Conservation (phyloP, 2,888 invertebrate genomes). For the Apoderus coryli region DNA sequence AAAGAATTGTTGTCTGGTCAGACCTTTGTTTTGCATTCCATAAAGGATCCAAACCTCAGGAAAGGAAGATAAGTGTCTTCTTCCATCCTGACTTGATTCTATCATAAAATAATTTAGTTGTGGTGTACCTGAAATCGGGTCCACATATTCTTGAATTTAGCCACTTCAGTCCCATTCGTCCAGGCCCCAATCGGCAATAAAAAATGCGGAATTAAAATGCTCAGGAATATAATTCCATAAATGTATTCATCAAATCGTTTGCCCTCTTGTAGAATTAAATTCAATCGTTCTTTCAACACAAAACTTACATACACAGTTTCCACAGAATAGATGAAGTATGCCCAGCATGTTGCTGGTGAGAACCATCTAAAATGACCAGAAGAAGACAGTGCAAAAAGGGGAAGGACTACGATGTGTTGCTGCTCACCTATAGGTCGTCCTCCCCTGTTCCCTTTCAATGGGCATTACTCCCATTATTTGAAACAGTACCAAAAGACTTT, state of each 20-base stretch:
- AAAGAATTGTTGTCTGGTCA: conserved; percentile 22
- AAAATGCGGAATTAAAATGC: conserved; percentile 56
- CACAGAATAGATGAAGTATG: conserved; percentile 44
- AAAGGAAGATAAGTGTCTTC: conserved; percentile 1
- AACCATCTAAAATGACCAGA: conserved; percentile 36
- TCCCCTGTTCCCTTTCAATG: conserved; percentile 46
- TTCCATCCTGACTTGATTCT: conserved; percentile 1
- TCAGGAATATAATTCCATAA: conserved; percentile 59
- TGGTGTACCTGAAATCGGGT: conserved; percentile 62
- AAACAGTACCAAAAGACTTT: conserved; percentile 52
- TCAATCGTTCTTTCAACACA: conserved; percentile 29
- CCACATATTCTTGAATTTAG: conserved; percentile 68
- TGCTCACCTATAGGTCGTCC: conserved; percentile 28
- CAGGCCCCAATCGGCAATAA: conserved; percentile 53
- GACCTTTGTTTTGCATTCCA: no score
- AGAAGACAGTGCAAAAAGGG: neutral
- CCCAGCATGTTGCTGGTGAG: conserved; percentile 52
- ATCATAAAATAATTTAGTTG: neutral
- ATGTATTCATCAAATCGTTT: conserved; percentile 61
- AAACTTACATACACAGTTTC: conserved; percentile 39
- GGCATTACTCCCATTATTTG: conserved; percentile 68
- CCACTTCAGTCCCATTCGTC: conserved; percentile 55
- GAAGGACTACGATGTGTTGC: neutral
- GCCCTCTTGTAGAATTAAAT: conserved; percentile 32
- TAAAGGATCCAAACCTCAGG: no score